A percentile compares a stretch with the other conserved stretches of the same genome.
Conservation (phyloP, 1,140 invertebrate genomes). For the Bombus confusus region DNA sequence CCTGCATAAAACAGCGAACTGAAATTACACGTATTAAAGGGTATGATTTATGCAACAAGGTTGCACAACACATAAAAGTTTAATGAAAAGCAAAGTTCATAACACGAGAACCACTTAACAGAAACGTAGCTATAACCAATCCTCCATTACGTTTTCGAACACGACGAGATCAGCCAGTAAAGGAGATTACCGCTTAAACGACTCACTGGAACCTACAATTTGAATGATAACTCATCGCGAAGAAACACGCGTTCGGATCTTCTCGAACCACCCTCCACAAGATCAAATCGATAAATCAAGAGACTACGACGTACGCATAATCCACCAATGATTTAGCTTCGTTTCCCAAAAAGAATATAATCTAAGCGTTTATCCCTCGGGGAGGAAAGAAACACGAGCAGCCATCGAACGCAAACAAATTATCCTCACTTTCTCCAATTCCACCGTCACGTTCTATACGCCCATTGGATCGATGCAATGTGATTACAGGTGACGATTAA, state of each 20-base stretch:
- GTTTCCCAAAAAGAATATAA: conserved; percentile 1
- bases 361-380: not conserved
- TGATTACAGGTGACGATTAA: conserved; percentile 33
- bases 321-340: not conserved
- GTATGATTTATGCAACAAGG: not conserved
- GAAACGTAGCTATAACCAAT: not conserved
- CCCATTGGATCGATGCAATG: not conserved
- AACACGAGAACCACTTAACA: not conserved
- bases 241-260: not conserved
- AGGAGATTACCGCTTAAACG: conserved; percentile 7
- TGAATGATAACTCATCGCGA: conserved; percentile 13
- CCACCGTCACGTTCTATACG: not conserved
- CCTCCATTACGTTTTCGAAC: not conserved
- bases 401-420: conserved; percentile 9
- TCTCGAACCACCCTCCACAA: not conserved
- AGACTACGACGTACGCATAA: not conserved
- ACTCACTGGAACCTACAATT: conserved; percentile 4
- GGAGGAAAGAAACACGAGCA: not conserved
- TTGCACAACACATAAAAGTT: not conserved
- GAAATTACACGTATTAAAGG: not conserved
- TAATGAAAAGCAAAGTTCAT: not conserved
- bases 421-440: conserved; percentile 23
- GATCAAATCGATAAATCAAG: conserved; percentile 21
- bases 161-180: not conserved
- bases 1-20: not conserved